Evolutionary conservation across 2,888 invertebrate genomes (phyloP), one percentile per base, ranked within the genome.

Genomic region (Hartigia nigra): DNA sequence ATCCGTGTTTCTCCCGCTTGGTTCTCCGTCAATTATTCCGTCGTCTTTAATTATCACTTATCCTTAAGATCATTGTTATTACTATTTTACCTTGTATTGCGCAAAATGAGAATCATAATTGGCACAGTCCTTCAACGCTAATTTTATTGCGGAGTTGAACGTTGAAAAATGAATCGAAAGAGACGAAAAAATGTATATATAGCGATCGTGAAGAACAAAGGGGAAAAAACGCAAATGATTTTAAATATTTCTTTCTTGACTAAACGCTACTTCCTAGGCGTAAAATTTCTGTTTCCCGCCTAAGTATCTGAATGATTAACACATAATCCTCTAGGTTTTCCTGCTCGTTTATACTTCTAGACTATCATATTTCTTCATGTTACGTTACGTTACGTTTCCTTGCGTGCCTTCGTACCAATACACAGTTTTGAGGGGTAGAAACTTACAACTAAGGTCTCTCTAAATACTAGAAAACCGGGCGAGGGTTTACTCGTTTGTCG

Each of bases 391-490:
- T 75, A n/a, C 70, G 75, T 74, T 70, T 72, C 81, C 35, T 80
- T 77, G 78, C 69, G 39, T 55, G 76, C 76, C 32, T 74, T 81
- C 34, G 31, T 39, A 23, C 36, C 31, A 39, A 76, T 36, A 74
- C n/a, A 76, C 75, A 34, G 75, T 70, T 80, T 82, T 82, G 83
- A 84, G 82, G 83, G 79, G 83, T 80, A 77, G 79, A 76, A 80
- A 77, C 79, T 79, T 83, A 84, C 69, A 80, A 79, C 81, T 85
- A 84, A 76, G 77, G 79, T 55, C 39, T 55, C 74, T 77, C 81
- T 85, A 87, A 85, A 80, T 85, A 84, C 82, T 87, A 85, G 76
- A 77, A 74, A 35, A 70, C 35, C 39, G 23, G 39, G 2, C 23
- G 39, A 55, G 14, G 14, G 23, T 23, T 14, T 55, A 55, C 39